A percentile compares a stretch with the other conserved stretches of the same genome.
phyloP scores from a whole-genome alignment of 1,140 invertebrate genomes.

The Ceratosolen solmsi region DNA sequence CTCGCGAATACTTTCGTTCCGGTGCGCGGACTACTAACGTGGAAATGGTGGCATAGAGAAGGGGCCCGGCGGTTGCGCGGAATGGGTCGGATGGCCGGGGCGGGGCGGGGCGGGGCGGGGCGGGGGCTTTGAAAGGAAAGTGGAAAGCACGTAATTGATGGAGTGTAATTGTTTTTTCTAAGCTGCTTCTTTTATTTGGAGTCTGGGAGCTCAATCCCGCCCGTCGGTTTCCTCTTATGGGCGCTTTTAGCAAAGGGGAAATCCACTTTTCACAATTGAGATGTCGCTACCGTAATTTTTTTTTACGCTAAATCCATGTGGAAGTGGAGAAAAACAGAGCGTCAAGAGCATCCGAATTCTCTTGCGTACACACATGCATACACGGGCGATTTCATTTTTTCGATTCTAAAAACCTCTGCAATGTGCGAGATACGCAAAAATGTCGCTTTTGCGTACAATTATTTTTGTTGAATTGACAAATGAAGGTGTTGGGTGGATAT shows the following conservation, averaged over 20 bases:
- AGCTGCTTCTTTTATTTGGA: background rate
- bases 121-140: background rate
- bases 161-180: slow-evolving; percentile 29
- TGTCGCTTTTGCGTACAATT: background rate
- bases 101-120: no score
- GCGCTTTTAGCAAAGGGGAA: background rate
- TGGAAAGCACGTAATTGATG: slow-evolving; percentile 28
- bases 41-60: background rate
- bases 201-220: background rate
- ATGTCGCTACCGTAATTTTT: background rate
- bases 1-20: slow-evolving; percentile 7
- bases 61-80: no score
- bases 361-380: background rate
- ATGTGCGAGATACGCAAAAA: background rate
- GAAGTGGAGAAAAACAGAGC: slow-evolving; percentile 1
- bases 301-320: background rate
- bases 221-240: background rate
- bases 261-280: slow-evolving; percentile 24
- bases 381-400: background rate
- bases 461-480: background rate
- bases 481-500: background rate
- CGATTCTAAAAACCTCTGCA: background rate
- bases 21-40: background rate
- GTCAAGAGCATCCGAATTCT: background rate
- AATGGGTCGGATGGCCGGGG: no score